These are phyloP conservation scores for Ptychoptera contaminata DNA, from an alignment of 2,888 invertebrate species.

Conservation along the genomic window DNA sequence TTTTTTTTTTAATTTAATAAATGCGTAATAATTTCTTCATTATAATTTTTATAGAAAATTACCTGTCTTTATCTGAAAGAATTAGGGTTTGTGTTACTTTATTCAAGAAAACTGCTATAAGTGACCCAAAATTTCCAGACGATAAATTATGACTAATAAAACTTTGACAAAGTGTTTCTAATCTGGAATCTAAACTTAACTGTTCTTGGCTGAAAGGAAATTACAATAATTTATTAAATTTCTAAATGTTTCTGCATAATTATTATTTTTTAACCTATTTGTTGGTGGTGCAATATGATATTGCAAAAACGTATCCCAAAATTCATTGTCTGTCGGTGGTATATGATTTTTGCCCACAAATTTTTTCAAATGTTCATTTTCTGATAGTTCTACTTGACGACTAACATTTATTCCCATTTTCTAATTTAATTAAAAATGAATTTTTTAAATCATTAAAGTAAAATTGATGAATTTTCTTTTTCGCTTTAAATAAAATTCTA, in stretches of 20 bases:
- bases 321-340: conserved; percentile 72
- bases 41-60: conserved; percentile 27
- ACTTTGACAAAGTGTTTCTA: conserved; percentile 57
- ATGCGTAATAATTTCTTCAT: conserved; percentile 22
- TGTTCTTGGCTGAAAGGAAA: conserved; percentile 55
- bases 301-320: conserved; percentile 87
- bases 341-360: conserved; percentile 71
- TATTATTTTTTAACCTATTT: conserved; percentile 44
- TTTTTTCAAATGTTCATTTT: conserved; percentile 61
- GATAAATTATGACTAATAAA: conserved; percentile 69
- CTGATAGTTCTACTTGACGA: conserved; percentile 59
- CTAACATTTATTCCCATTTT: conserved; percentile 71
- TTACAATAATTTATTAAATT: background rate
- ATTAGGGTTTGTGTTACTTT: conserved; percentile 69
- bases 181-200: conserved; percentile 61
- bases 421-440: background rate
- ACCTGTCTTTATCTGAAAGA: conserved; percentile 82
- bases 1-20: conserved; percentile 25
- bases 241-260: conserved; percentile 7
- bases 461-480: background rate
- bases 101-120: conserved; percentile 73
- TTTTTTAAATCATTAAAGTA: no score
- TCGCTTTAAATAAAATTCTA: no score
- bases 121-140: conserved; percentile 79
- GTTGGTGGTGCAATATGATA: conserved; percentile 76